Percentiles rank a stretch among this genome's conserved stretches.
Conservation (phyloP, 1,140 invertebrate species). For the Drosophila novamexicana region DNA sequence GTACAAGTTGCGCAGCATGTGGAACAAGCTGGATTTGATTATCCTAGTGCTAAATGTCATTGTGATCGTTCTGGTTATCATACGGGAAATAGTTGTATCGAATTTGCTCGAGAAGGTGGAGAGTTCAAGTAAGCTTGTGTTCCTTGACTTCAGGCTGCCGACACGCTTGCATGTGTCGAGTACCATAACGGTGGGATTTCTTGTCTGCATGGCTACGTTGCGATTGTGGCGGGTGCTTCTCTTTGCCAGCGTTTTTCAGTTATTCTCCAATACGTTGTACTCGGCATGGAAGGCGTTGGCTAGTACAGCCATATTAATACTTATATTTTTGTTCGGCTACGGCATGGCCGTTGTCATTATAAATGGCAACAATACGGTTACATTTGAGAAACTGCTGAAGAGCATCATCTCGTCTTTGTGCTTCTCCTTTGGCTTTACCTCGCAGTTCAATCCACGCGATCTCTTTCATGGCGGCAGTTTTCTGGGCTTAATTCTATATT, state of each 20-base stretch:
- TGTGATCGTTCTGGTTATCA: not conserved
- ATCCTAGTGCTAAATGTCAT: constrained; percentile 52
- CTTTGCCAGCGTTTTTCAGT: constrained; percentile 66
- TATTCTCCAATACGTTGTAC: constrained; percentile 61
- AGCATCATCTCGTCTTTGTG: constrained; percentile 56
- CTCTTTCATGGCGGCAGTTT: constrained; percentile 47
- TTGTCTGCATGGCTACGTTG: constrained; percentile 63
- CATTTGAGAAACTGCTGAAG: constrained; percentile 32
- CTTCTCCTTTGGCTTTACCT: constrained; percentile 59
- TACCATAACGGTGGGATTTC: constrained; percentile 43
- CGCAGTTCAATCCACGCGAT: constrained; percentile 17
- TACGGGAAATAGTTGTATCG: constrained; percentile 12
- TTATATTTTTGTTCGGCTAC: constrained; percentile 48
- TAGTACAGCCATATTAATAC: constrained; percentile 45
- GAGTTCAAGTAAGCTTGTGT: constrained; percentile 35
- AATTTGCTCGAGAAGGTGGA: constrained; percentile 22
- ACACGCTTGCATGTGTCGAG: constrained; percentile 4
- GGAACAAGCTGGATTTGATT: constrained; percentile 61
- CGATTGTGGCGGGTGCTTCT: constrained; percentile 74
- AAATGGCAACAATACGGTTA: constrained; percentile 56
- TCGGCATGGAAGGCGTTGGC: constrained; percentile 44
- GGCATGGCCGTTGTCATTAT: constrained; percentile 54
- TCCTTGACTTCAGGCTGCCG: constrained; percentile 42
- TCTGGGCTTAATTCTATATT: constrained; percentile 54
- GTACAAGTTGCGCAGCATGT: constrained; percentile 8